Percentiles rank a stretch among this genome's conserved stretches.
Conservation (phyloP, 2,797 vertebrate species). For the Euthynnus affinis region DNA sequence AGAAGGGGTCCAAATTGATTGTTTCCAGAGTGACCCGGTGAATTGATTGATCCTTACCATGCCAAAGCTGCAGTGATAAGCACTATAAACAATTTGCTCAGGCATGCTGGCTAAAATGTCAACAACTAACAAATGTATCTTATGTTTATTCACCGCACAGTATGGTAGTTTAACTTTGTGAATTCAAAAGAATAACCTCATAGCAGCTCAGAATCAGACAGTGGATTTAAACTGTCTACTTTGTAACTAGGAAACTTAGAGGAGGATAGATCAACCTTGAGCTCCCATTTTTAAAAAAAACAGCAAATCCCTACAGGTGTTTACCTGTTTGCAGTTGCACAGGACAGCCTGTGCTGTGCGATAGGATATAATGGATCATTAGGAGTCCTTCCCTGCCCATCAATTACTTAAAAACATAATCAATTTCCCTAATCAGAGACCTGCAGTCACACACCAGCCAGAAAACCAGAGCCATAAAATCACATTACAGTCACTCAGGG, state of each 20-base stretch:
- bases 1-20: conserved; percentile 78
- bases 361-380: conserved; percentile 20
- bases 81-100: conserved; percentile 42
- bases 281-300: background rate
- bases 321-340: conserved; percentile 17
- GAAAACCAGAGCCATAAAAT: conserved; percentile 47
- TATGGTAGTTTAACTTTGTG: background rate
- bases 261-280: conserved; percentile 13
- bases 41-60: conserved; percentile 73
- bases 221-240: background rate
- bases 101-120: conserved; percentile 32
- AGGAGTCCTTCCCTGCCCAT: conserved; percentile 24
- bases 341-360: conserved; percentile 3
- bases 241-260: background rate
- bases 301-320: conserved; percentile 12
- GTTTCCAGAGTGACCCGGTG: conserved; percentile 72
- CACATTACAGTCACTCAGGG: conserved; percentile 30
- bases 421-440: conserved; percentile 33
- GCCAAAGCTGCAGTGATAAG: conserved; percentile 59
- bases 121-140: conserved; percentile 1
- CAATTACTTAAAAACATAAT: conserved; percentile 34
- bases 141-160: conserved; percentile 10
- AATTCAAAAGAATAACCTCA: background rate
- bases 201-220: background rate
- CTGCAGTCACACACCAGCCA: conserved; percentile 18